These are phyloP conservation scores for Tenebrosternarchus preto DNA, from an alignment of 2,113 vertebrate species.

Conservation along the genomic window DNA sequence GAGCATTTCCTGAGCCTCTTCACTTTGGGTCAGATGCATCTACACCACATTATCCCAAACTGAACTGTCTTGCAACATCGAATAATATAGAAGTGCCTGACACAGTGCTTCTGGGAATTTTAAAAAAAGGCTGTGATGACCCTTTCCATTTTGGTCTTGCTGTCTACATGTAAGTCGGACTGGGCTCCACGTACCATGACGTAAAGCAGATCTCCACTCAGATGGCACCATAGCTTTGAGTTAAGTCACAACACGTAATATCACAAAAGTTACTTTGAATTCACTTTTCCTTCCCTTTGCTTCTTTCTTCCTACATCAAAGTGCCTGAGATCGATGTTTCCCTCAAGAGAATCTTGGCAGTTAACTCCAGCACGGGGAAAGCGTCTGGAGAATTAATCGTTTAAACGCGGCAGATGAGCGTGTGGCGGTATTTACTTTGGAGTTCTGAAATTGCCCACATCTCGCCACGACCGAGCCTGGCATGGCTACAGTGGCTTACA, in stretches of 20 bases:
- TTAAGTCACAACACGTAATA: conserved; percentile 7
- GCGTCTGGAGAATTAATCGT: conserved; percentile 68
- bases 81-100: conserved; percentile 63
- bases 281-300: conserved; percentile 39
- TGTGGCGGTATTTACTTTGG: conserved; percentile 52
- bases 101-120: conserved; percentile 20
- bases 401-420: conserved; percentile 47
- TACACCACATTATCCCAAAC: conserved; percentile 62
- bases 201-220: neutral
- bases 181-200: neutral
- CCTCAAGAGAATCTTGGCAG: conserved; percentile 48
- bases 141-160: conserved; percentile 11
- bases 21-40: conserved; percentile 59
- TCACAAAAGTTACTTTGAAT: conserved; percentile 56
- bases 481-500: conserved; percentile 16
- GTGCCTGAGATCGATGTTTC: conserved; percentile 58
- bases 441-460: conserved; percentile 18
- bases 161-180: conserved; percentile 10
- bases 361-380: conserved; percentile 53
- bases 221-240: neutral
- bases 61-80: conserved; percentile 56
- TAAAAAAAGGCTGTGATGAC: conserved; percentile 4
- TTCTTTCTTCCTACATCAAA: conserved; percentile 52
- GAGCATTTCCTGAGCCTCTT: conserved; percentile 42
- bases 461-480: conserved; percentile 24